Percentiles rank a stretch among this genome's conserved stretches.
Evolutionary conservation across 2,888 invertebrate genomes (phyloP).

Genomic region (Microplitis manilae): DNA sequence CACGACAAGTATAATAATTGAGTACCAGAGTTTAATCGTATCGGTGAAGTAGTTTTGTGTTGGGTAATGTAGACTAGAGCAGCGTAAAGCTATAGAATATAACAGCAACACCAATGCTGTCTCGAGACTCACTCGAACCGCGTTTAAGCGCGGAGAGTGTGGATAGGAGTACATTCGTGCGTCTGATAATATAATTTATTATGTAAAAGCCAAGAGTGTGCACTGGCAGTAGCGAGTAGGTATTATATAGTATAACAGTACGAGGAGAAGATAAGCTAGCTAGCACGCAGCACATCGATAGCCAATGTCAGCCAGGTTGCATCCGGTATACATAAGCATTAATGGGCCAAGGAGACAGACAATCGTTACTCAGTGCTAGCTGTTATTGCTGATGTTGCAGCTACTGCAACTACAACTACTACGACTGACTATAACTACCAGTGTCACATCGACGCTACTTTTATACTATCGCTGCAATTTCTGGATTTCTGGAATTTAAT

Average conservation of each 20-base stretch:
- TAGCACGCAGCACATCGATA: conserved; percentile 32
- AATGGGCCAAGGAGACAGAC: conserved; percentile 37
- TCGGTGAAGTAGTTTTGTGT: background rate
- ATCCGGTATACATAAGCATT: conserved; percentile 34
- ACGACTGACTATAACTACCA: background rate
- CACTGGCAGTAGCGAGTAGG: conserved; percentile 33
- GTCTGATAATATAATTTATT: conserved; percentile 53
- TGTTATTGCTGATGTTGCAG: conserved; percentile 4
- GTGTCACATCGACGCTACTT: no score
- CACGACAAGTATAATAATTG: background rate
- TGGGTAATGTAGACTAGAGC: background rate
- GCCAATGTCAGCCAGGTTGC: conserved; percentile 38
- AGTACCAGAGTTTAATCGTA: background rate
- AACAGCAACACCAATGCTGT: background rate
- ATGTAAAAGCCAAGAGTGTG: conserved; percentile 46
- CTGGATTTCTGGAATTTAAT: conserved; percentile 14
- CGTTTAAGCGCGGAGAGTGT: conserved; percentile 7
- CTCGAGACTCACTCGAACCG: conserved; percentile 27
- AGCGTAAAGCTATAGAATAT: background rate
- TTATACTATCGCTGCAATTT: conserved; percentile 12
- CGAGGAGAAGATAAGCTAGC: conserved; percentile 33
- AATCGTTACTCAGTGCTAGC: conserved; percentile 19
- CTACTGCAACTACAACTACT: background rate
- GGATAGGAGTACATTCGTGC: conserved; percentile 38
- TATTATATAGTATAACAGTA: conserved; percentile 25